Percentiles rank a stretch among this genome's conserved stretches.
phyloP scores from a whole-genome alignment of 2,113 vertebrate species.

The Lamprologus callipterus region DNA sequence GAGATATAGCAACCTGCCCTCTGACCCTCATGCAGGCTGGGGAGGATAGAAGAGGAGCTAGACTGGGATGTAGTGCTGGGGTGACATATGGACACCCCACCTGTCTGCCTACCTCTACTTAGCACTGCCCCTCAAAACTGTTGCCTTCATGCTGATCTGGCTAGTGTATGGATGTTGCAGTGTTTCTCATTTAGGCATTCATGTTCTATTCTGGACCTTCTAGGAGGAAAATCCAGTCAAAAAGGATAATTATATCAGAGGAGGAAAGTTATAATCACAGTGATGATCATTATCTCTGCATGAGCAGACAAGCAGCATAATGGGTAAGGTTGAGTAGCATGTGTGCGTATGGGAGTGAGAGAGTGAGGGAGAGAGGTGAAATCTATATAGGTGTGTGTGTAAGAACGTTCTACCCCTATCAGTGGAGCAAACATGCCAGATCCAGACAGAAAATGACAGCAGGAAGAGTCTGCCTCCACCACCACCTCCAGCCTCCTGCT shows the following conservation, averaged over 20 bases:
- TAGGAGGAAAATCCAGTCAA: background rate
- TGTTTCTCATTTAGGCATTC: background rate
- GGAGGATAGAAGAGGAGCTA: background rate
- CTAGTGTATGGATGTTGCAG: background rate
- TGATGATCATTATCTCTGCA: background rate
- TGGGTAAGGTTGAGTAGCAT: background rate
- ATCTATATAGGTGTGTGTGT: background rate
- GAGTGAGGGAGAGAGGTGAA: background rate
- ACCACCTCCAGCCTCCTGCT: conserved; percentile 13
- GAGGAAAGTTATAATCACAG: conserved; percentile 6
- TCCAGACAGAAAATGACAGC: conserved; percentile 33
- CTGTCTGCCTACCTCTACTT: conserved; percentile 32
- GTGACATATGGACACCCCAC: conserved; percentile 34
- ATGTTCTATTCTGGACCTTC: background rate
- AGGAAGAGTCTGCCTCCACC: conserved; percentile 21
- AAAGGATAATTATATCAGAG: conserved; percentile 9
- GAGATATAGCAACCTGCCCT: conserved; percentile 16
- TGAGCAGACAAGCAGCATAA: background rate
- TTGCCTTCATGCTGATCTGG: background rate
- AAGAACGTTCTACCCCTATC: background rate
- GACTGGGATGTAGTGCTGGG: background rate
- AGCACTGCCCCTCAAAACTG: background rate
- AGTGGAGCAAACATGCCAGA: conserved; percentile 24
- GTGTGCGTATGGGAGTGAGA: background rate
- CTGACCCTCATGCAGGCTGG: conserved; percentile 26